These are phyloP conservation scores for Itoplectis maculator DNA, from an alignment of 2,888 invertebrate species.

Conservation along the genomic window DNA sequence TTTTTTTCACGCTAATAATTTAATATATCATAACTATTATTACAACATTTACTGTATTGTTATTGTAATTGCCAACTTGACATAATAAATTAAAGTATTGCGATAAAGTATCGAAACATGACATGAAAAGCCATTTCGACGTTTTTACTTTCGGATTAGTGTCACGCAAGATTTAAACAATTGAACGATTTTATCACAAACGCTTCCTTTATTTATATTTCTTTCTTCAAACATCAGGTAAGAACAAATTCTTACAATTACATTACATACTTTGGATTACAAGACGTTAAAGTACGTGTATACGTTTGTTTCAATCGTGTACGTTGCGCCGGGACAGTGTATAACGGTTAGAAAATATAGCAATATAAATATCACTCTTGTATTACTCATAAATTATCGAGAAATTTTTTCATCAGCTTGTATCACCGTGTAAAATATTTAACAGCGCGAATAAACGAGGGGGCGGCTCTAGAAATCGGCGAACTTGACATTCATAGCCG, in stretches of 20 bases:
- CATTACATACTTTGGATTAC: slow-evolving; percentile 59
- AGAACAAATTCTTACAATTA: slow-evolving; percentile 63
- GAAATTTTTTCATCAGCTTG: slow-evolving; percentile 33
- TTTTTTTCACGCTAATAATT: slow-evolving; percentile 73
- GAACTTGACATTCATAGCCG: slow-evolving; percentile 40
- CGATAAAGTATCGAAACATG: slow-evolving; percentile 55
- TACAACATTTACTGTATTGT: slow-evolving; percentile 73
- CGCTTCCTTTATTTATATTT: slow-evolving; percentile 56
- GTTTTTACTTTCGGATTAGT: too few relatives aligned
- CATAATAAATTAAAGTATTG: slow-evolving; percentile 77
- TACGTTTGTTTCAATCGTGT: slow-evolving; percentile 61
- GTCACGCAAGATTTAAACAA: too few relatives aligned
- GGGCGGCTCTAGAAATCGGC: not conserved
- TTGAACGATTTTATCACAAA: slow-evolving; percentile 61
- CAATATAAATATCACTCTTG: slow-evolving; percentile 67
- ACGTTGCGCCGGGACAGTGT: slow-evolving; percentile 55
- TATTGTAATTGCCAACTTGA: slow-evolving; percentile 79
- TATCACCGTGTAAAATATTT: slow-evolving; percentile 1
- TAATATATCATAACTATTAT: slow-evolving; percentile 70
- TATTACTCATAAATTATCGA: slow-evolving; percentile 60
- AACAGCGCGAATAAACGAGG: too few relatives aligned
- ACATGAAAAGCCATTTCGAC: slow-evolving; percentile 15
- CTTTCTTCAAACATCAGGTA: slow-evolving; percentile 44
- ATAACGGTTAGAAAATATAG: slow-evolving; percentile 71
- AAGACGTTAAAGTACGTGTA: slow-evolving; percentile 65